Conservation (phyloP, 2,113 vertebrate species). For the Callopanchax toddi region DNA sequence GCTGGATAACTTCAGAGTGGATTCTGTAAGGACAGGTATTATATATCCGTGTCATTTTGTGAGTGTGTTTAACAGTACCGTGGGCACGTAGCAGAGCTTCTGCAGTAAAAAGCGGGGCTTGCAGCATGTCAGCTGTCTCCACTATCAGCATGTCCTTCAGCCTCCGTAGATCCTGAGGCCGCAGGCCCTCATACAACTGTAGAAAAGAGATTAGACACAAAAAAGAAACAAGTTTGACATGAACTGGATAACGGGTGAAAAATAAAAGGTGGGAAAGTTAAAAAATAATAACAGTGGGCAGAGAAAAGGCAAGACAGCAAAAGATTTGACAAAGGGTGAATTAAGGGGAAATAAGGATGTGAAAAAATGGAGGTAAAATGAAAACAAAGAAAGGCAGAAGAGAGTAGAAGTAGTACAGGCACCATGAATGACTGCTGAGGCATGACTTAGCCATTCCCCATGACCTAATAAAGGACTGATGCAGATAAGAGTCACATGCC, state of each 20-base stretch:
- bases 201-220: slow-evolving; percentile 8
- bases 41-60: background rate
- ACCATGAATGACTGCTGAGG: slow-evolving; percentile 22
- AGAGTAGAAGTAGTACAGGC: slow-evolving; percentile 17
- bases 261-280: background rate
- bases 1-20: background rate
- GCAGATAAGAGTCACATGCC: slow-evolving; percentile 37
- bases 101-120: slow-evolving; percentile 95
- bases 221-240: slow-evolving; percentile 8
- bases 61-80: slow-evolving; percentile 81
- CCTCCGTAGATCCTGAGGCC: slow-evolving; percentile 91
- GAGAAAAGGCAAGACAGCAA: slow-evolving; percentile 5
- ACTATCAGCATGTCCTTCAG: slow-evolving; percentile 99
- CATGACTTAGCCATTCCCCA: slow-evolving; percentile 12
- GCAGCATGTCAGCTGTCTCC: slow-evolving; percentile 98
- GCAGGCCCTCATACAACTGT: slow-evolving; percentile 91
- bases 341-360: background rate
- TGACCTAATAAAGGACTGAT: slow-evolving; percentile 19
- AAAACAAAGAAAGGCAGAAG: slow-evolving; percentile 5
- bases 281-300: background rate
- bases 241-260: background rate
- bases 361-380: background rate
- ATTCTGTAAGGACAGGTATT: background rate
- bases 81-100: slow-evolving; percentile 96
- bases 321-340: slow-evolving; percentile 2